These are phyloP conservation scores for Syngnathus rostellatus DNA, from an alignment of 2,797 vertebrate species.

Conservation along the genomic window DNA sequence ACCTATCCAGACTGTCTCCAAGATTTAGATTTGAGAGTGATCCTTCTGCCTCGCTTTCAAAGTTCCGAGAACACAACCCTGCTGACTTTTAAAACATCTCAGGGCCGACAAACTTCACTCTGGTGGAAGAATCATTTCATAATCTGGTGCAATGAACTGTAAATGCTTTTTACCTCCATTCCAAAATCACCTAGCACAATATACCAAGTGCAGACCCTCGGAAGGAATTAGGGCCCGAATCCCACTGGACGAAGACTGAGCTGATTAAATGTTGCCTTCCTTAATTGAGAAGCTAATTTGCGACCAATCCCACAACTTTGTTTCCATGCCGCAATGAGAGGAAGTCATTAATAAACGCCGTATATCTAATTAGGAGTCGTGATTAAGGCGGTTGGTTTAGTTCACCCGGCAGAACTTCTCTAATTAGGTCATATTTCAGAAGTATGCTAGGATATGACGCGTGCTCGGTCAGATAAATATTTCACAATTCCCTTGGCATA, in stretches of 20 bases:
- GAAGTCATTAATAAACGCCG: slow-evolving; percentile 37
- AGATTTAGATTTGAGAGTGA: background rate
- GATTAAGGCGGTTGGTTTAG: slow-evolving; percentile 18
- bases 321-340: slow-evolving; percentile 15
- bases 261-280: slow-evolving; percentile 52
- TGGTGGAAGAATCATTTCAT: background rate
- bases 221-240: slow-evolving; percentile 39
- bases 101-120: background rate
- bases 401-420: slow-evolving; percentile 7
- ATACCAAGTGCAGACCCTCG: slow-evolving; percentile 11
- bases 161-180: background rate
- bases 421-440: background rate
- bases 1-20: background rate
- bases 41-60: background rate
- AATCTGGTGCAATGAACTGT: background rate
- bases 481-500: background rate
- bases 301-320: slow-evolving; percentile 40
- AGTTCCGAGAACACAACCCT: background rate
- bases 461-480: background rate
- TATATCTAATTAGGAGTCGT: slow-evolving; percentile 37
- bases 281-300: slow-evolving; percentile 46
- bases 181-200: background rate
- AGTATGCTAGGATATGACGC: background rate
- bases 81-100: background rate
- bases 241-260: slow-evolving; percentile 37